Evolutionary conservation across 2,888 invertebrate genomes (phyloP).

Genomic region (Trimorus sp.): DNA sequence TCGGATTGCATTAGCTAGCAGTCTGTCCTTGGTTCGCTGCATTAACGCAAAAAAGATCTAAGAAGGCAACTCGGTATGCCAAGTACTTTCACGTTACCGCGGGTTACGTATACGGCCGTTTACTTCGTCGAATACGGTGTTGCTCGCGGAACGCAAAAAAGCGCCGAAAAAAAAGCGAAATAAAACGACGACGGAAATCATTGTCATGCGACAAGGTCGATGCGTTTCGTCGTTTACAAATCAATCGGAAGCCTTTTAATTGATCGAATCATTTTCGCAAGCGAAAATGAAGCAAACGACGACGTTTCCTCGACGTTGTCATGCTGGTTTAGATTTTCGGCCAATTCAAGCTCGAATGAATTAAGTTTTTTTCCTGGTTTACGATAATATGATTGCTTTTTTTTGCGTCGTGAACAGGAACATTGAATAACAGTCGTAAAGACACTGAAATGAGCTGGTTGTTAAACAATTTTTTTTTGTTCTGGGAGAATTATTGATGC

Average conservation of each 20-base stretch:
- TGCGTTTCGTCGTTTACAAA: constrained; percentile 42
- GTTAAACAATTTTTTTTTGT: too few species aligned
- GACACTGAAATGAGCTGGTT: too few species aligned
- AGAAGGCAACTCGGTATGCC: constrained; percentile 66
- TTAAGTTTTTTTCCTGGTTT: too few species aligned
- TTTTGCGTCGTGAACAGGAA: too few species aligned
- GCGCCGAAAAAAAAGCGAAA: constrained; percentile 7
- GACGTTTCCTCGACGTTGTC: too few species aligned
- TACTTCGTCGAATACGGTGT: constrained; percentile 68
- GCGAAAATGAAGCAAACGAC: too few species aligned
- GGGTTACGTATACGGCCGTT: constrained; percentile 58
- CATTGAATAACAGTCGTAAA: too few species aligned
- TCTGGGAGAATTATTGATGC: too few species aligned
- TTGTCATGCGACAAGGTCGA: constrained; percentile 65
- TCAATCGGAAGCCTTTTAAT: constrained; percentile 29
- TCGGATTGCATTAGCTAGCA: constrained; percentile 62
- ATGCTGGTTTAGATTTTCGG: too few species aligned
- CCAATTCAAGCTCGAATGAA: too few species aligned
- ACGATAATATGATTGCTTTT: too few species aligned
- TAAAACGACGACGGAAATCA: constrained; percentile 60
- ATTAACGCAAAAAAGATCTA: constrained; percentile 69
- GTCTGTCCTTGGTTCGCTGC: constrained; percentile 70
- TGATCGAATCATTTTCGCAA: too few species aligned
- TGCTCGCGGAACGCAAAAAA: constrained; percentile 55
- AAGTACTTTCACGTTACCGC: constrained; percentile 72